phyloP scores from a whole-genome alignment of 30 jellyfish, hydroid and myxozoan genomes.

The Chrysaora quinquecirrha region DNA sequence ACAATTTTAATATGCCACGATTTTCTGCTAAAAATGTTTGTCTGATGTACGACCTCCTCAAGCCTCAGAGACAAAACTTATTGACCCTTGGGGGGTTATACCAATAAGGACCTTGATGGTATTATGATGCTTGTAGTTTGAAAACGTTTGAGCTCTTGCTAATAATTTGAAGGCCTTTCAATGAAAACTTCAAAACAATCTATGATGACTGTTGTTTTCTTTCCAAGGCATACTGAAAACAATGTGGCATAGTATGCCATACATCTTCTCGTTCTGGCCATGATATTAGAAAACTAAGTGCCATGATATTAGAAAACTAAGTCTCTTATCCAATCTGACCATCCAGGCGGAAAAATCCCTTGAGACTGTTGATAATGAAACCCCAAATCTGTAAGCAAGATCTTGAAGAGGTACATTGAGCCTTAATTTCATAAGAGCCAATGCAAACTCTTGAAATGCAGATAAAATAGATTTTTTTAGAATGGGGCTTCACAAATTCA shows the following conservation, averaged over 20 bases:
- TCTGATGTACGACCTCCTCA: constrained; percentile 1
- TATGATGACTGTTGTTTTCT: no score
- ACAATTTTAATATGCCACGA: not conserved
- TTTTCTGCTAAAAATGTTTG: not conserved
- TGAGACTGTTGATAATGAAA: no score
- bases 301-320: no score
- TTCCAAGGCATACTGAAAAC: no score
- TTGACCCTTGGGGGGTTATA: not conserved
- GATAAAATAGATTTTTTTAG: not conserved
- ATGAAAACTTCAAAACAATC: not conserved
- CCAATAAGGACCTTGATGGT: no score
- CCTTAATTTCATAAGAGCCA: not conserved
- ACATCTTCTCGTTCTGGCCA: not conserved
- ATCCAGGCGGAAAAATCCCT: not conserved
- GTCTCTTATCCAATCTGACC: not conserved
- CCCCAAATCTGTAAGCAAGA: not conserved
- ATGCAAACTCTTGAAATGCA: not conserved
- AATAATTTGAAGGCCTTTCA: not conserved
- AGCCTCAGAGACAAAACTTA: not conserved
- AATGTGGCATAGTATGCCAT: not conserved
- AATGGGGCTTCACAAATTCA: not conserved
- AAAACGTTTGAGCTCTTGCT: no score
- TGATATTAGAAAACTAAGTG: not conserved
- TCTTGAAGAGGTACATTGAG: not conserved
- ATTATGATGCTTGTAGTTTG: no score